Conservation (phyloP, 2,113 vertebrate genomes). For the Leucosticte australis region DNA sequence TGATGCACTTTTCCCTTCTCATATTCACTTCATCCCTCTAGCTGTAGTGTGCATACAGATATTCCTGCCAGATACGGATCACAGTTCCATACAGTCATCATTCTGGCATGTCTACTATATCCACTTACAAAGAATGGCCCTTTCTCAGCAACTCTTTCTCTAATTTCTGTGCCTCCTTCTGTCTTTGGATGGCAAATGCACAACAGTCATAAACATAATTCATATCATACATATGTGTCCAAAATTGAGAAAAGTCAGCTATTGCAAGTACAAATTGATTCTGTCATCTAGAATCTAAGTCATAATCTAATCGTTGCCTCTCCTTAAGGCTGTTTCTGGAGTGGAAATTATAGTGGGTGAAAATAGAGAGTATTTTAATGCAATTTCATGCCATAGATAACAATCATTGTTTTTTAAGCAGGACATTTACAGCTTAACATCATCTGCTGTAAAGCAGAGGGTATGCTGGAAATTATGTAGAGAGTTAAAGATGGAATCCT, state of each 20-base stretch:
- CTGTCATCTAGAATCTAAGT: constrained; percentile 49
- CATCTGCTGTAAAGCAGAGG: background rate
- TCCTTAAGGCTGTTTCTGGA: constrained; percentile 54
- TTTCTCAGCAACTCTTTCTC: background rate
- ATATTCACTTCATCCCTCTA: background rate
- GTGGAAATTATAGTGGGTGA: constrained; percentile 49
- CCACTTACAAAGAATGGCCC: background rate
- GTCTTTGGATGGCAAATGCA: constrained; percentile 23
- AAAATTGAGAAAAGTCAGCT: constrained; percentile 40
- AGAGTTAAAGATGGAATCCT: background rate
- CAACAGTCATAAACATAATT: constrained; percentile 45
- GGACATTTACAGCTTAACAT: constrained; percentile 12
- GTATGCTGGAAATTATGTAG: background rate
- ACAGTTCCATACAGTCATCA: constrained; percentile 18
- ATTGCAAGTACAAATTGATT: constrained; percentile 31
- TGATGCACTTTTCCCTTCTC: background rate
- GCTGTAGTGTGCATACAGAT: background rate
- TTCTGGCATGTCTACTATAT: background rate
- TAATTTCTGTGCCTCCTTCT: constrained; percentile 42
- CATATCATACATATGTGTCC: background rate
- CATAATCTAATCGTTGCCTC: constrained; percentile 16
- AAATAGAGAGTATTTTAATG: constrained; percentile 54
- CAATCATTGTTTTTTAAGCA: constrained; percentile 46
- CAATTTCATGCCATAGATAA: constrained; percentile 40
- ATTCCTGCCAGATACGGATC: background rate